Conservation (phyloP, 2,797 vertebrate species). For the Anguilla obscura region DNA sequence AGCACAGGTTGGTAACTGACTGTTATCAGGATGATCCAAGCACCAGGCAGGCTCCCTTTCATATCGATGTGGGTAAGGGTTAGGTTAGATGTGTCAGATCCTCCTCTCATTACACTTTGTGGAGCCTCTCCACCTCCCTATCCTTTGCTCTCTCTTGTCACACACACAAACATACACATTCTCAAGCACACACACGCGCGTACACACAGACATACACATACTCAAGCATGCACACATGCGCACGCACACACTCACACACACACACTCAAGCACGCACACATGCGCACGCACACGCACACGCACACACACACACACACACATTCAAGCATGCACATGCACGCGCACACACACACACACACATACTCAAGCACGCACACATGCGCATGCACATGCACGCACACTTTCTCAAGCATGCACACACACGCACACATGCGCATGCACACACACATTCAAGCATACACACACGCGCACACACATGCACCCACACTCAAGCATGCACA, state of each 20-base stretch:
- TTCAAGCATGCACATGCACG: neutral
- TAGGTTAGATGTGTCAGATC: neutral
- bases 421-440: too few species aligned
- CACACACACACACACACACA: too few species aligned
- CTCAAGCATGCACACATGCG: too few species aligned
- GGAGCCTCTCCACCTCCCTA: neutral
- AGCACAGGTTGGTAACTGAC: constrained; percentile 2
- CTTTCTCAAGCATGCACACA: too few species aligned
- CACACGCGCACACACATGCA: neutral
- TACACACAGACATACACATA: too few species aligned
- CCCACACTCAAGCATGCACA: too few species aligned
- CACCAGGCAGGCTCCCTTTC: neutral
- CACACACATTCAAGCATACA: neutral
- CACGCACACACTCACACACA: too few species aligned
- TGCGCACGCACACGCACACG: too few species aligned
- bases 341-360: neutral
- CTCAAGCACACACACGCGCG: too few species aligned
- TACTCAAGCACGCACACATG: neutral
- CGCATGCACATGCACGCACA: neutral
- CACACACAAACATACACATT: neutral
- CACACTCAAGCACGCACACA: too few species aligned
- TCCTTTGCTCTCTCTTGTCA: neutral
- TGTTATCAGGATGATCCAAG: constrained; percentile 24
- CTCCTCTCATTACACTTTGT: neutral
- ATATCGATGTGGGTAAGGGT: neutral